Conservation (phyloP, 2,113 vertebrate genomes). For the Drymodes brunneopygia region DNA sequence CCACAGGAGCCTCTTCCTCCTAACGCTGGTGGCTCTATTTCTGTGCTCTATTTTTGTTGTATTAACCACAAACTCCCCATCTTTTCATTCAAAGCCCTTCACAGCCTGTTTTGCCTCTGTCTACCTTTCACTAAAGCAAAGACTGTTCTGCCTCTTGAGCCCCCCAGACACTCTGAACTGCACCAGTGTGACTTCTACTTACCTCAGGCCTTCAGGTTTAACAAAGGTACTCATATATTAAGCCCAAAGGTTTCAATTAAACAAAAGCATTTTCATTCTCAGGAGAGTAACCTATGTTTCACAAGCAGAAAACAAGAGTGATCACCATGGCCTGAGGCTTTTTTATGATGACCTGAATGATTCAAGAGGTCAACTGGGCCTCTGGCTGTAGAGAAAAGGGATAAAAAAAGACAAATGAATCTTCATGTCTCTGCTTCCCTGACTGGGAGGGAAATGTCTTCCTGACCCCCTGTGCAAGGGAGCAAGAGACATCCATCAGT, state of each 20-base stretch:
- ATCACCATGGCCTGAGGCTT: background rate
- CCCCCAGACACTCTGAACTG: background rate
- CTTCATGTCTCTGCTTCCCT: background rate
- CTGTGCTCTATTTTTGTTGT: background rate
- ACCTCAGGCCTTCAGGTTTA: background rate
- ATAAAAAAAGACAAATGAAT: slow-evolving; percentile 5
- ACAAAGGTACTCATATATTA: background rate
- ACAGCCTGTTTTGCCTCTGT: background rate
- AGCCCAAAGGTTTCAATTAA: slow-evolving; percentile 31
- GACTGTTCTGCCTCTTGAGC: background rate
- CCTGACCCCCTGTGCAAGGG: background rate
- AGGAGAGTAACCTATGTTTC: slow-evolving; percentile 10
- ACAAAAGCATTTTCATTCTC: background rate
- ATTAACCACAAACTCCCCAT: background rate
- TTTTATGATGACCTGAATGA: background rate
- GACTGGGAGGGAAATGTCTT: background rate
- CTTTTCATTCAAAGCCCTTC: background rate
- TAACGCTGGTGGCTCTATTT: background rate
- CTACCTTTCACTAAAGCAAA: background rate
- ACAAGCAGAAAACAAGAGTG: slow-evolving; percentile 25
- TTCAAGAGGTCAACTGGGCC: background rate
- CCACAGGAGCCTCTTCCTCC: background rate
- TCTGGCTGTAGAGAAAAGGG: background rate
- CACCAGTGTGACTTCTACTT: background rate
- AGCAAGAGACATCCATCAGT: background rate